phyloP scores from a whole-genome alignment of 2,888 invertebrate species.

The Cheilosia soror region DNA sequence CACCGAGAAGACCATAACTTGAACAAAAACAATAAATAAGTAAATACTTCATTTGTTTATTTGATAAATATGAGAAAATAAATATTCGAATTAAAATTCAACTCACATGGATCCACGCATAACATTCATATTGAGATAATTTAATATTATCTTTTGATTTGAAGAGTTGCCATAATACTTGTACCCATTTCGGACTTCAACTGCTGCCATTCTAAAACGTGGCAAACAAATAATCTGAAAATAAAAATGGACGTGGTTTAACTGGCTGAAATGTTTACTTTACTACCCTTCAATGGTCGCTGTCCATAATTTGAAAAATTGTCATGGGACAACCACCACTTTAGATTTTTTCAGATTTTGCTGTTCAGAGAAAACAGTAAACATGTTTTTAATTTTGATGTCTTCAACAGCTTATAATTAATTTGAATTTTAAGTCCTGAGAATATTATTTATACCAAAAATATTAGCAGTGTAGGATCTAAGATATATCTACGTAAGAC shows the following conservation, averaged over 20 bases:
- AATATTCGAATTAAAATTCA: constrained; percentile 77
- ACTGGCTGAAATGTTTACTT: constrained; percentile 17
- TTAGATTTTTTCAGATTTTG: neutral
- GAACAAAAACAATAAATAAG: constrained; percentile 34
- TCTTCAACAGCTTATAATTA: no score
- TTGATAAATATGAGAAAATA: constrained; percentile 30
- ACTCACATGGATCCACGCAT: constrained; percentile 91
- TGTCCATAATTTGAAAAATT: constrained; percentile 3
- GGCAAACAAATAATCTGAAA: constrained; percentile 66
- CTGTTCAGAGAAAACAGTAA: no score
- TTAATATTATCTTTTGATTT: constrained; percentile 86
- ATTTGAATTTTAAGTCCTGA: no score
- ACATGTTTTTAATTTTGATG: no score
- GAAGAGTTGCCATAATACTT: constrained; percentile 87
- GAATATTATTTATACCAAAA: no score
- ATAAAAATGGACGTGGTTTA: constrained; percentile 33
- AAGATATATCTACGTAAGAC: no score
- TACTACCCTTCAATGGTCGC: constrained; percentile 12
- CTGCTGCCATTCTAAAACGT: constrained; percentile 84
- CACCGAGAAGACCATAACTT: constrained; percentile 94
- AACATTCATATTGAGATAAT: constrained; percentile 90
- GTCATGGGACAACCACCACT: neutral
- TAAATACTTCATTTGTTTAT: constrained; percentile 38
- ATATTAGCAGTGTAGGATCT: no score
- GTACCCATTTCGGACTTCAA: constrained; percentile 88